Conservation (phyloP, 1,140 invertebrate genomes). For the Drosophila bocki region DNA sequence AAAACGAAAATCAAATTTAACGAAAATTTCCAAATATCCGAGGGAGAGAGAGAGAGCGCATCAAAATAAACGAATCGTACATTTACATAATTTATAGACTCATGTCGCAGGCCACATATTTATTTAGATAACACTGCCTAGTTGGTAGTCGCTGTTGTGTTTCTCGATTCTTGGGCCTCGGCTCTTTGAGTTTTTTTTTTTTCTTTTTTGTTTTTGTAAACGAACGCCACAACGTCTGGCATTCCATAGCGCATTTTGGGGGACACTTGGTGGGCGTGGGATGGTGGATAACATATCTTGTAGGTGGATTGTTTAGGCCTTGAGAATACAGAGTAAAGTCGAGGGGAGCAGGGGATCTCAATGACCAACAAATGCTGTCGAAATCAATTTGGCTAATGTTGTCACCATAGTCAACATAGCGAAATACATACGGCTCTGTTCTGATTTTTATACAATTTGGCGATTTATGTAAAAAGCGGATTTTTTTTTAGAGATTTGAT, state of each 20-base stretch:
- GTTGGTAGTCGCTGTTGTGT: conserved; percentile 13
- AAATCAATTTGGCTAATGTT: conserved; percentile 82
- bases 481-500: not conserved
- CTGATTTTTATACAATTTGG: not conserved
- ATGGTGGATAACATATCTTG: conserved; percentile 39
- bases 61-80: conserved; percentile 54
- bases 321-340: conserved; percentile 14
- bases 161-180: conserved; percentile 14
- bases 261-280: conserved; percentile 63
- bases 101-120: conserved; percentile 48
- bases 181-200: not conserved
- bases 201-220: not conserved
- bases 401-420: conserved; percentile 47
- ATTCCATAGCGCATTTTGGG: conserved; percentile 46
- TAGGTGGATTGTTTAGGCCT: conserved; percentile 45
- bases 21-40: conserved; percentile 44
- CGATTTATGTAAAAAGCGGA: not conserved
- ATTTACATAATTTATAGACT: conserved; percentile 79
- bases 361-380: conserved; percentile 57
- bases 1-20: conserved; percentile 63
- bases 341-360: conserved; percentile 23
- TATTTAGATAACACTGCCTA: conserved; percentile 62
- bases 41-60: conserved; percentile 5
- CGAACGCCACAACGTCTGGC: conserved; percentile 72
- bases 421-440: conserved; percentile 2